Conservation (phyloP, 2,797 vertebrate genomes). For the Tragelaphus eurycerus region DNA sequence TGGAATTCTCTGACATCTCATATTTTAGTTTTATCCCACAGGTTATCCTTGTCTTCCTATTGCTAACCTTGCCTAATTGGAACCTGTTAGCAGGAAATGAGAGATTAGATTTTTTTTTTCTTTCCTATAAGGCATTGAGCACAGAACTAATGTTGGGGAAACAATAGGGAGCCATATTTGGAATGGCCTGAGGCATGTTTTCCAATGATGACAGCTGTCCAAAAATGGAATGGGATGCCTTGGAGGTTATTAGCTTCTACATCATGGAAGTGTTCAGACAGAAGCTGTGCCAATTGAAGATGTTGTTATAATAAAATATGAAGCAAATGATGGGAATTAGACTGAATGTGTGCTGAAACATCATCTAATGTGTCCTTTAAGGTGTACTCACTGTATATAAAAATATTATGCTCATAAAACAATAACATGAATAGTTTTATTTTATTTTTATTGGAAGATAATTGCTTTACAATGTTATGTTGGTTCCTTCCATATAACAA, state of each 20-base stretch:
- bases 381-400: not conserved
- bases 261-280: not conserved
- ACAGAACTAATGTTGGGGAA: not conserved
- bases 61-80: conserved; percentile 68
- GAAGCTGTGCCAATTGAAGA: not conserved
- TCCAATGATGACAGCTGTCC: not conserved
- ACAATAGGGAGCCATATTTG: not conserved
- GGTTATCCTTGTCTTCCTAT: conserved; percentile 70
- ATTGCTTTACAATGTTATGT: not conserved
- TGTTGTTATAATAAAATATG: not conserved
- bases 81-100: conserved; percentile 49
- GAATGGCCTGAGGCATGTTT: not conserved
- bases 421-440: not conserved
- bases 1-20: conserved; percentile 71
- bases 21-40: conserved; percentile 76
- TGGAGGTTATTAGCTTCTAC: not conserved
- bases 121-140: not conserved
- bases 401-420: not conserved
- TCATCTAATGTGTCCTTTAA: not conserved
- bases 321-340: not conserved
- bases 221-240: not conserved
- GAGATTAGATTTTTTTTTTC: not conserved
- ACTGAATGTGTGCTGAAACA: not conserved
- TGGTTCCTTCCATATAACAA: not conserved
- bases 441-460: not conserved